Evolutionary conservation across 2,888 invertebrate species (phyloP).

Genomic region (Agrilus mali): DNA sequence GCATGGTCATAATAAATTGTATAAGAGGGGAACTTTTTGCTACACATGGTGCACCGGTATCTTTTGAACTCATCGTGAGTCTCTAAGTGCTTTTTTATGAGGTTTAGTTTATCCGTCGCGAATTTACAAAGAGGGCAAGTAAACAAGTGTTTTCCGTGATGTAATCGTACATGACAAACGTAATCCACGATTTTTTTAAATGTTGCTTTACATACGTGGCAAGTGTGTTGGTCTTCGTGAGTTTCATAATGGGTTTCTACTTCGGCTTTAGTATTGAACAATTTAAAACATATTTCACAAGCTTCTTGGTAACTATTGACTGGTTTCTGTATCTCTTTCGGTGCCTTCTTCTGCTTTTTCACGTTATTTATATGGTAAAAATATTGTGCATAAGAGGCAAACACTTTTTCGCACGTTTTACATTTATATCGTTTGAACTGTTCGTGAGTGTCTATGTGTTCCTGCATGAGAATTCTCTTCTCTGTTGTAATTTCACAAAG

Average conservation of each 20-base stretch:
- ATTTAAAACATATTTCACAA: constrained; percentile 7
- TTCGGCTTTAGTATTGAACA: not conserved
- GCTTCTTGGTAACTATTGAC: not conserved
- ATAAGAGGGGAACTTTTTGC: not conserved
- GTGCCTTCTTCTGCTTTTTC: not conserved
- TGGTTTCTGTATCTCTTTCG: not conserved
- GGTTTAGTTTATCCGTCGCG: not conserved
- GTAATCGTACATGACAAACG: not conserved
- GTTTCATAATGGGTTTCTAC: not conserved
- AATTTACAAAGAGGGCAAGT: constrained; percentile 5
- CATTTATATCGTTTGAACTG: constrained; percentile 20
- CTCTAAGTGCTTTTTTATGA: not conserved
- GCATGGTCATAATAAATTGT: not conserved
- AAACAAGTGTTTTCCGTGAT: not conserved
- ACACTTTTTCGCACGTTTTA: constrained; percentile 22
- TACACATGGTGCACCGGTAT: not conserved
- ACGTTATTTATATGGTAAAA: no score
- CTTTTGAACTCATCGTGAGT: constrained; percentile 1
- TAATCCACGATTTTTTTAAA: constrained; percentile 1
- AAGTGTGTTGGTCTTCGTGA: constrained; percentile 3
- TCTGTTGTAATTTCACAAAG: not conserved
- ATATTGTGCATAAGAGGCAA: constrained; percentile 13
- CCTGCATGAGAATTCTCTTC: not conserved
- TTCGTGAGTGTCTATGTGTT: not conserved
- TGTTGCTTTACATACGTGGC: not conserved